These are phyloP conservation scores for Acanthacorydalis orientalis DNA, from an alignment of 2,888 invertebrate genomes.

Conservation along the genomic window DNA sequence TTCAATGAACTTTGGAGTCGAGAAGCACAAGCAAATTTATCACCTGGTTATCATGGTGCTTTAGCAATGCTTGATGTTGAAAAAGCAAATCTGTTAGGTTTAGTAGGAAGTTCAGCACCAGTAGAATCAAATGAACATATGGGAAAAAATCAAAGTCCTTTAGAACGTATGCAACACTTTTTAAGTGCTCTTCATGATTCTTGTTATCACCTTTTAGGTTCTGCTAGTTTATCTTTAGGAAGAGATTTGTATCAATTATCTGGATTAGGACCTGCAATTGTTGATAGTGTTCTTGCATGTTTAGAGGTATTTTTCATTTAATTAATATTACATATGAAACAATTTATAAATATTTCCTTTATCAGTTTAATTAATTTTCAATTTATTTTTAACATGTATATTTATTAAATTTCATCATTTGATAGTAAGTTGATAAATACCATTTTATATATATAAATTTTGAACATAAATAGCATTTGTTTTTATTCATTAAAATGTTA, in stretches of 20 bases:
- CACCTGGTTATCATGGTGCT: constrained; percentile 51
- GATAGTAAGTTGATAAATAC: no score
- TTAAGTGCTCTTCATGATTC: constrained; percentile 63
- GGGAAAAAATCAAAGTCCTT: constrained; percentile 35
- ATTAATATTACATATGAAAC: not conserved
- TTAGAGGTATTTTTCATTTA: constrained; percentile 30
- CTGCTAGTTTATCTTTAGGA: constrained; percentile 63
- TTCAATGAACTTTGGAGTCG: constrained; percentile 67
- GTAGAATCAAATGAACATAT: constrained; percentile 18
- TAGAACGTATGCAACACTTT: constrained; percentile 74
- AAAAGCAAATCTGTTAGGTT: constrained; percentile 54
- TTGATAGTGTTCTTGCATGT: constrained; percentile 51
- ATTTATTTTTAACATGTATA: no score
- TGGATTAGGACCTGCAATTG: constrained; percentile 56
- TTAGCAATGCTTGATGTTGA: constrained; percentile 61
- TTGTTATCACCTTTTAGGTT: constrained; percentile 64
- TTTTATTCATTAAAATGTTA: not conserved
- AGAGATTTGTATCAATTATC: constrained; percentile 69
- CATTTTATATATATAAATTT: no score
- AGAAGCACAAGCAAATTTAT: constrained; percentile 36
- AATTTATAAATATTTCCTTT: not conserved
- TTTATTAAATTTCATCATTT: no score
- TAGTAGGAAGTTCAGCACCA: constrained; percentile 23
- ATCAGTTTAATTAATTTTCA: not conserved
- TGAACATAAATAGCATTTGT: no score